A percentile compares a stretch with the other conserved stretches of the same genome.
Conservation (phyloP, 2,113 vertebrate genomes). For the Thryonomys swinderianus region DNA sequence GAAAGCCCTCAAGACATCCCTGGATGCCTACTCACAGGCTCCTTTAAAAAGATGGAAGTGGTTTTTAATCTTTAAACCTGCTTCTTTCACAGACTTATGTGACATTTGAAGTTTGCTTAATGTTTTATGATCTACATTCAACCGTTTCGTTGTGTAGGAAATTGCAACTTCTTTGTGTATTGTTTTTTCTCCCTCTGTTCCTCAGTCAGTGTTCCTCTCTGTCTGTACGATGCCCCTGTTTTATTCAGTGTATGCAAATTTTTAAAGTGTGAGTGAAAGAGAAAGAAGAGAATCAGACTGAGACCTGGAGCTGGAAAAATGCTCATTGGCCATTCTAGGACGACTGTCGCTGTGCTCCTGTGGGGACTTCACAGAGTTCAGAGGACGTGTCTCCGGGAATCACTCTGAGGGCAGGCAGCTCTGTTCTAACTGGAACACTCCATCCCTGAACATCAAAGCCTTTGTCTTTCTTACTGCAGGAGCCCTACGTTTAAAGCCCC, state of each 20-base stretch:
- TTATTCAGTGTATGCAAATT: not conserved
- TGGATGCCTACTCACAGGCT: accelerated
- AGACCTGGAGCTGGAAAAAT: not conserved
- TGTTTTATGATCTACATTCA: not conserved
- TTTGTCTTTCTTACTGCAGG: not conserved
- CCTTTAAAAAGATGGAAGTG: not conserved
- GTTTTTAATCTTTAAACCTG: not conserved
- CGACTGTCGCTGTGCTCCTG: not conserved
- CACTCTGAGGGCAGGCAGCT: not conserved
- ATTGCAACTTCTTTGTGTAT: not conserved
- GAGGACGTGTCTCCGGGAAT: not conserved
- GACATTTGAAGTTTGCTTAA: not conserved
- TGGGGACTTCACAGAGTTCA: not conserved
- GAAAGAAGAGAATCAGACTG: not conserved
- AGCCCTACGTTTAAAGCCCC: not conserved
- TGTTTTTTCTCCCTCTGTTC: not conserved
- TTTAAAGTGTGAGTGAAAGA: constrained; percentile 22
- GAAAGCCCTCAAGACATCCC: not conserved
- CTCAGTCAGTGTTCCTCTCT: constrained; percentile 20
- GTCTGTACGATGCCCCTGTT: not conserved
- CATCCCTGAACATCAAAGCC: not conserved
- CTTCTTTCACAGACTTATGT: not conserved
- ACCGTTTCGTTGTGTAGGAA: not conserved
- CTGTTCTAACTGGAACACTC: not conserved
- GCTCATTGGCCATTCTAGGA: not conserved